These are phyloP conservation scores for Rhinopomastus cyanomelas DNA, from an alignment of 2,113 vertebrate genomes.

Conservation along the genomic window DNA sequence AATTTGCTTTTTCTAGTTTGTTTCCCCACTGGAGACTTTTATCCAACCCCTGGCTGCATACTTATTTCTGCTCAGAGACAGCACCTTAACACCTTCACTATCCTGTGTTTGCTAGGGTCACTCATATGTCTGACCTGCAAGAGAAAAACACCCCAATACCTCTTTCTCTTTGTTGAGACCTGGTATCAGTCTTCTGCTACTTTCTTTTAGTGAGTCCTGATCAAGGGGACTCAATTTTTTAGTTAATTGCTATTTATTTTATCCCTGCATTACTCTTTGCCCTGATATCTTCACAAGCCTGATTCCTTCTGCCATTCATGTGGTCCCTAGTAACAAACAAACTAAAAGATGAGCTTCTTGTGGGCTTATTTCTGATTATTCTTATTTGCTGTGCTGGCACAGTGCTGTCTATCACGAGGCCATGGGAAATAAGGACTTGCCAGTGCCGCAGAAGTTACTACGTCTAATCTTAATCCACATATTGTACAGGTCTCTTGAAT, in stretches of 20 bases:
- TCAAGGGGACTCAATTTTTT: conserved; percentile 12
- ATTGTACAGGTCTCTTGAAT: conserved; percentile 3
- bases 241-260: conserved; percentile 51
- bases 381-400: conserved; percentile 7
- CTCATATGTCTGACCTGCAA: not conserved
- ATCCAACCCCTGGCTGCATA: not conserved
- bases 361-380: conserved; percentile 35
- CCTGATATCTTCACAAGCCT: conserved; percentile 11
- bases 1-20: not conserved
- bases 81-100: not conserved
- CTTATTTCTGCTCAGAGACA: not conserved
- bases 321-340: conserved; percentile 56
- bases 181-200: not conserved
- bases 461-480: conserved; percentile 14
- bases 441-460: not conserved
- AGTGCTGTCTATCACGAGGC: not conserved
- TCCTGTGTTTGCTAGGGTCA: not conserved
- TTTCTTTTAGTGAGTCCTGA: conserved; percentile 10
- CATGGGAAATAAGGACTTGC: not conserved
- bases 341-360: conserved; percentile 34
- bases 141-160: not conserved
- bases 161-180: not conserved
- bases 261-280: conserved; percentile 2
- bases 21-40: not conserved
- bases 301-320: conserved; percentile 32